These are phyloP conservation scores for Gadopsis bispinosus DNA, from an alignment of 2,797 vertebrate genomes.

Conservation along the genomic window DNA sequence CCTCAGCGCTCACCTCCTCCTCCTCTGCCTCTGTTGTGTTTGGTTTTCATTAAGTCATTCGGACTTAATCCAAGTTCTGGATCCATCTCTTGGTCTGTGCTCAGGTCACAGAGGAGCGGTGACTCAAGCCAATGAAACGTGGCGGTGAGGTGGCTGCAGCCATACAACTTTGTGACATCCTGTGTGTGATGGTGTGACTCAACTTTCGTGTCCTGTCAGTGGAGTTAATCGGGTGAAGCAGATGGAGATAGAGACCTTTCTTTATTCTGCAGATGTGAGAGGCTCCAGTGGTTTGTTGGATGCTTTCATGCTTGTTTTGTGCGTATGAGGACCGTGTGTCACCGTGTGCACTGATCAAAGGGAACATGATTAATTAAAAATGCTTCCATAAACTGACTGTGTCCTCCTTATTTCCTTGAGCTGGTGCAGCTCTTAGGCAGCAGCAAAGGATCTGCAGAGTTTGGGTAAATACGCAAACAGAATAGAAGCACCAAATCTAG, in stretches of 20 bases:
- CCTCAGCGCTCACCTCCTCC: conserved; percentile 35
- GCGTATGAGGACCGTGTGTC: background rate
- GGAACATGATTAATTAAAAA: background rate
- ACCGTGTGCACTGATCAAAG: conserved; percentile 1
- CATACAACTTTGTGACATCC: conserved; percentile 35
- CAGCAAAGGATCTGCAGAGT: background rate
- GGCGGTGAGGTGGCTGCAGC: conserved; percentile 41
- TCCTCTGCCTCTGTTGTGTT: conserved; percentile 25
- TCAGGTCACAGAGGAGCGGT: conserved; percentile 29
- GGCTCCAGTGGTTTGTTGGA: background rate
- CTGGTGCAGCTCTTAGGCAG: background rate
- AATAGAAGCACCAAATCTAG: conserved; percentile 1
- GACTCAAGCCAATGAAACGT: conserved; percentile 58
- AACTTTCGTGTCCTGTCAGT: conserved; percentile 29
- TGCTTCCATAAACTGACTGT: background rate
- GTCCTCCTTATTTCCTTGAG: background rate
- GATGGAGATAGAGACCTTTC: conserved; percentile 22
- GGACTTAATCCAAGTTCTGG: conserved; percentile 36
- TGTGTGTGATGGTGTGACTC: conserved; percentile 49
- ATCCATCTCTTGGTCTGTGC: conserved; percentile 8
- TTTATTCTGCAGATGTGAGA: conserved; percentile 34
- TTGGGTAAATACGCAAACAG: background rate
- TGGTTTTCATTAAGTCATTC: conserved; percentile 47
- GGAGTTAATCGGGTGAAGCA: conserved; percentile 50
- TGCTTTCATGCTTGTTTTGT: conserved; percentile 3